Percentiles rank a stretch among this genome's conserved stretches.
These are phyloP conservation scores for Cephus spinipes DNA, from an alignment of 2,888 invertebrate species.

Conservation along the genomic window DNA sequence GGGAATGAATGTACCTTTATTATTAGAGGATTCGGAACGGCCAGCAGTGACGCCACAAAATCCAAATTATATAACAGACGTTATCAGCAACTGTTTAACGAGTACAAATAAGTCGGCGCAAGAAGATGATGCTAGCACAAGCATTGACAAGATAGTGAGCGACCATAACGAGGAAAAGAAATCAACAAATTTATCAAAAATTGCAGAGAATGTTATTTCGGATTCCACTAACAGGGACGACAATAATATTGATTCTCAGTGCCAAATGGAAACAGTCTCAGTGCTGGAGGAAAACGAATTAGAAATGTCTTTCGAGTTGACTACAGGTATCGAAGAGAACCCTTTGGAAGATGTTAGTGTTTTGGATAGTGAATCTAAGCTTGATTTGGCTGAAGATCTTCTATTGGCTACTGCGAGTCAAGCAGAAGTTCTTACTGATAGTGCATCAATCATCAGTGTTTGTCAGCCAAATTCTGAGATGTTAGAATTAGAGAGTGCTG, in stretches of 20 bases:
- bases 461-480: constrained; percentile 49
- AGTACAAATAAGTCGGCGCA: constrained; percentile 7
- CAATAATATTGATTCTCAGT: constrained; percentile 18
- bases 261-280: constrained; percentile 17
- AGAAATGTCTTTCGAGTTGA: constrained; percentile 28
- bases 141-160: constrained; percentile 7
- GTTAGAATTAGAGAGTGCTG: constrained; percentile 60
- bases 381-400: constrained; percentile 41
- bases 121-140: constrained; percentile 15
- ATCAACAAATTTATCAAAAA: constrained; percentile 15
- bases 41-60: constrained; percentile 24
- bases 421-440: constrained; percentile 32
- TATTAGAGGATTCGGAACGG: constrained; percentile 35
- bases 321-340: constrained; percentile 14
- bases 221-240: background rate
- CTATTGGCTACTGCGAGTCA: constrained; percentile 31
- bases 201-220: constrained; percentile 8
- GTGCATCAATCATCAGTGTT: constrained; percentile 33
- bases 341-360: constrained; percentile 21
- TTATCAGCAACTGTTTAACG: constrained; percentile 31
- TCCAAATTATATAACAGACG: constrained; percentile 36
- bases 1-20: constrained; percentile 36
- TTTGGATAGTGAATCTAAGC: constrained; percentile 30
- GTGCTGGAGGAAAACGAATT: constrained; percentile 27
- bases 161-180: constrained; percentile 13